A percentile compares a stretch with the other conserved stretches of the same genome.
Evolutionary conservation across 2,113 vertebrate genomes (phyloP).

Genomic region (Ranitomeya imitator): DNA sequence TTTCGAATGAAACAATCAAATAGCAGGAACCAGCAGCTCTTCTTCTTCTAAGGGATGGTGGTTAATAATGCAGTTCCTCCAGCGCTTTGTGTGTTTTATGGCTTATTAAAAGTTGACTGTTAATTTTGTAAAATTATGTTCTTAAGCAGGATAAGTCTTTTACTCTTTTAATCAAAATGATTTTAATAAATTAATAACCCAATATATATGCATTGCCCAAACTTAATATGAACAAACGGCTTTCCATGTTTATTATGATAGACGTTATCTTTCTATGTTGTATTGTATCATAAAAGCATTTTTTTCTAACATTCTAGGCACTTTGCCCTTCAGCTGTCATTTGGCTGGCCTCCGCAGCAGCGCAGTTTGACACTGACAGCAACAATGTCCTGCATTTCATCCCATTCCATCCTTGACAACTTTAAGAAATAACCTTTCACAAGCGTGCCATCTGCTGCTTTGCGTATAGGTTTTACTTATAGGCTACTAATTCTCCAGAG

Average conservation of each 20-base stretch:
- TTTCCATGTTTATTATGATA: slow-evolving; percentile 25
- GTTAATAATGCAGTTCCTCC: slow-evolving; percentile 31
- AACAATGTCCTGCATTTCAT: slow-evolving; percentile 58
- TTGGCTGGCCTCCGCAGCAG: slow-evolving; percentile 50
- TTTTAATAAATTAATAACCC: slow-evolving; percentile 19
- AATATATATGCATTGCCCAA: slow-evolving; percentile 14
- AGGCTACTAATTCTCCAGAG: slow-evolving; percentile 53
- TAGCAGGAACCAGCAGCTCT: background rate
- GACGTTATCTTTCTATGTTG: slow-evolving; percentile 18
- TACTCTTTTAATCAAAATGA: slow-evolving; percentile 8
- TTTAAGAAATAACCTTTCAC: slow-evolving; percentile 58
- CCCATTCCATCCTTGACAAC: slow-evolving; percentile 52
- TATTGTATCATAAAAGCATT: slow-evolving; percentile 39
- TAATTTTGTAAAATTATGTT: slow-evolving; percentile 14
- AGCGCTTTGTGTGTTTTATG: slow-evolving; percentile 7
- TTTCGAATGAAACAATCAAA: background rate
- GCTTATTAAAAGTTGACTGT: background rate
- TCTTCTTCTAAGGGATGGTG: background rate
- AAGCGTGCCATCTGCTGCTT: slow-evolving; percentile 51
- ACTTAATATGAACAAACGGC: background rate
- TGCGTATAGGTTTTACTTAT: slow-evolving; percentile 50
- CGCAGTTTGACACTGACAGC: slow-evolving; percentile 57
- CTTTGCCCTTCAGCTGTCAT: slow-evolving; percentile 38
- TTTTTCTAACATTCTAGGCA: background rate
- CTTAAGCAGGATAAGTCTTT: slow-evolving; percentile 3